These are phyloP conservation scores for Netelia fuscicornis DNA, from an alignment of 2,888 invertebrate species.

Conservation along the genomic window DNA sequence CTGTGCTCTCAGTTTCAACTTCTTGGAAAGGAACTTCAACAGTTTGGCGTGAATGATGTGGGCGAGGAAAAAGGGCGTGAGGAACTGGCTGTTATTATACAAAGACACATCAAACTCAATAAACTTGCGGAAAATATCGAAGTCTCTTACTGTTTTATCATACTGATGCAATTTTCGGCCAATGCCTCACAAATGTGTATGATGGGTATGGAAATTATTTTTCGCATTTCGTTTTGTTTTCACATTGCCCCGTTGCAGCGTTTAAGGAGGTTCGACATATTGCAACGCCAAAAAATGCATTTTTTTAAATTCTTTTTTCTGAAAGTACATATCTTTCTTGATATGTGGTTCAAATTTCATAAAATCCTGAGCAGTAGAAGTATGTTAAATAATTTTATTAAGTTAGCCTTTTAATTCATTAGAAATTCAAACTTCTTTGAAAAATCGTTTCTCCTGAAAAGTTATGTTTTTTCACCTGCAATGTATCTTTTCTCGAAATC, in stretches of 20 bases:
- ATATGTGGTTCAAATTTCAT: no score
- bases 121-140: neutral
- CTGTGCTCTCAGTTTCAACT: conserved; percentile 24
- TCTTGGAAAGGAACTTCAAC: neutral
- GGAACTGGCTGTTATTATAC: neutral
- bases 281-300: no score
- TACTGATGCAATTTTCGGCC: neutral
- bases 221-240: neutral
- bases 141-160: neutral
- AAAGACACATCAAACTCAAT: neutral
- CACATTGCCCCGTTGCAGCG: neutral
- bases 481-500: no score
- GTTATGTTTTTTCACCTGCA: no score
- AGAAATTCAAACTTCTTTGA: no score
- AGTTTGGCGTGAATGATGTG: neutral
- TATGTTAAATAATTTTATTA: no score
- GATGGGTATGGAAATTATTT: neutral
- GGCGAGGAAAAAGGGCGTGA: neutral
- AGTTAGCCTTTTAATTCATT: no score
- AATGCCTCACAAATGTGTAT: neutral
- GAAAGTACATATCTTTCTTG: no score
- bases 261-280: neutral
- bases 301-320: no score
- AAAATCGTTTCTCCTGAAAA: no score
- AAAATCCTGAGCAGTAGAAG: no score